Conservation (phyloP, 2,888 invertebrate species). For the Campoplex capitator region DNA sequence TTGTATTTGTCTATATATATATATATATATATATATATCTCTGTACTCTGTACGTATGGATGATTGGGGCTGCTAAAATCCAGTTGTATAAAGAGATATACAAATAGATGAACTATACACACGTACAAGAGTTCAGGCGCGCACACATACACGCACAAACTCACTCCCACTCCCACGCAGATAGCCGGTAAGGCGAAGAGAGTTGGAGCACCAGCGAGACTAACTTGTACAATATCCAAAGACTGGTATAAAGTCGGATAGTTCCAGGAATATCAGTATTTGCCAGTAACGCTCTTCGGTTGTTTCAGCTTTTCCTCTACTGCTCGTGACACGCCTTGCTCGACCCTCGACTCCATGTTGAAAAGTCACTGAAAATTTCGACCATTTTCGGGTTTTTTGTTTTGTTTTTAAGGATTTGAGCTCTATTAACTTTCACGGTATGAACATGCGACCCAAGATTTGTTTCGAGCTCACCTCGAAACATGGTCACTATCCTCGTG, state of each 20-base stretch:
- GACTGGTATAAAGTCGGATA: constrained; percentile 34
- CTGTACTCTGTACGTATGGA: background rate
- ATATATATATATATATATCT: background rate
- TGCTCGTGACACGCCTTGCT: constrained; percentile 8
- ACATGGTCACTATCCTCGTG: background rate
- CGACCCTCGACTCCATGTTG: background rate
- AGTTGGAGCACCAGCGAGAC: background rate
- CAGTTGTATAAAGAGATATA: constrained; percentile 40
- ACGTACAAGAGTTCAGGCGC: too few relatives aligned
- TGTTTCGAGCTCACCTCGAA: background rate
- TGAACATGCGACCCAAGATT: background rate
- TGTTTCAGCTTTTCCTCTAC: constrained; percentile 29
- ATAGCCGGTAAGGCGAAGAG: background rate
- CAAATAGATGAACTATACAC: constrained; percentile 27
- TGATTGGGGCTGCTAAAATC: constrained; percentile 12
- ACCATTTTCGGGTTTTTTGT: background rate
- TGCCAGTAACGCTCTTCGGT: constrained; percentile 47
- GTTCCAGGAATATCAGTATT: constrained; percentile 56
- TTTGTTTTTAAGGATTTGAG: background rate
- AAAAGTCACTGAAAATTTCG: background rate
- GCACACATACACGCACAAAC: constrained; percentile 13
- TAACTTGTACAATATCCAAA: constrained; percentile 68
- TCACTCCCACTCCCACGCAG: background rate
- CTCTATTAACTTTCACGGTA: background rate
- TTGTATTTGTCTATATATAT: background rate